Base-by-base conservation (phyloP, 2,888 invertebrate species). In the Cephonodes hylas region DNA sequence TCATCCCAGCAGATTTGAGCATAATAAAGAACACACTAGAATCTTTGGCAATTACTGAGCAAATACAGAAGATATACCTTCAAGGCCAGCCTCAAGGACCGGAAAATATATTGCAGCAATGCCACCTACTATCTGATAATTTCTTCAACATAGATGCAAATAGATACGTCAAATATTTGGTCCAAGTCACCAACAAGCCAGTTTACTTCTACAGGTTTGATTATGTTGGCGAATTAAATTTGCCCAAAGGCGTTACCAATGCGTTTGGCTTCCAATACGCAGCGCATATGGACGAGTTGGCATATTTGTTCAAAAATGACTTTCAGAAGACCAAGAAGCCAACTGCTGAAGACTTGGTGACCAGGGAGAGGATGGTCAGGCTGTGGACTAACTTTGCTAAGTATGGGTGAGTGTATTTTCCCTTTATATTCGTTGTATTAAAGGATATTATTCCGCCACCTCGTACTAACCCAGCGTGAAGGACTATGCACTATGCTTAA, bases 311-410 rank as follows among this genome's bases (percentile, higher is more conserved):
- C 76, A 88, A 74, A 66, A 86, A 81, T 66, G 84, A 85, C 6
- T 66, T 77, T 4, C 82, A 83, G 73, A 82, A 82, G 27, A 83
- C 82, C 7, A 77, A 84, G 23, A 83, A 83, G 64, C 84, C 86
- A 0, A 84, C 86, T 8, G 67, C 83, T 5, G 77, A 84, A 65
- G 92, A 92, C 75, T 15, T 84, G 5, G 87, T 86, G 69, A 85
- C 84, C 79, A 84, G 91, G 71, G 92, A 92, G 70, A 74, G 86
- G 56, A 84, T 92, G 83, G 64, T 92, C 23, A 72, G 85, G 38
- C 74, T 93, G 1, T 91, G 92, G 90, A 91, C 91, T 4, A 93
- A 93, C 75, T 93, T 93, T 59, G 90, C 91, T 22, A 93, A 92
- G 75, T 73, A 80, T 67, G 91, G 93, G 93, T 93, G 67, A 88